These are phyloP conservation scores for Colaptes auratus DNA, from an alignment of 2,113 vertebrate genomes.

Conservation along the genomic window DNA sequence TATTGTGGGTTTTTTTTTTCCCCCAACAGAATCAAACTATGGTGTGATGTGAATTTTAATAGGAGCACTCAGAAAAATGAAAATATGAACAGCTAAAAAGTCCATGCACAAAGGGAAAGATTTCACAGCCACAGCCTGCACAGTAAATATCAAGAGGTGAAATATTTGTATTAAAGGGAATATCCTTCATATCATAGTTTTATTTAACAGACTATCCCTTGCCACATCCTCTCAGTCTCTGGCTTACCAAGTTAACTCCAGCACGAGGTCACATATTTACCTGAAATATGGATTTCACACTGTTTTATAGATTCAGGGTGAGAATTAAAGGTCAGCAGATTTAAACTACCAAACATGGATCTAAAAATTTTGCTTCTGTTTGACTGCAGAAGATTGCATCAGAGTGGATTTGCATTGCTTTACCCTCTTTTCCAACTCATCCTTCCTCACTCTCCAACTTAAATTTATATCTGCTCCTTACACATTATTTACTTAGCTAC, in stretches of 20 bases:
- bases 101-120: constrained; percentile 6
- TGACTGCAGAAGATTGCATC: neutral
- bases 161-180: neutral
- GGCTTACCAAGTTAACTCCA: neutral
- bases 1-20: neutral
- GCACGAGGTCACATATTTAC: constrained; percentile 29
- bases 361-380: neutral
- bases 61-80: neutral
- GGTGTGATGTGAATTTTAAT: constrained; percentile 74
- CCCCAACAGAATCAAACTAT: constrained; percentile 3
- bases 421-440: neutral
- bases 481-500: neutral
- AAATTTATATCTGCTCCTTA: neutral
- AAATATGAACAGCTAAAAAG: neutral
- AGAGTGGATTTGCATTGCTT: neutral
- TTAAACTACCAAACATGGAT: neutral
- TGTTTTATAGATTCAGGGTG: constrained; percentile 1
- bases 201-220: constrained; percentile 8
- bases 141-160: constrained; percentile 53
- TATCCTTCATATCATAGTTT: constrained; percentile 3
- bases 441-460: neutral
- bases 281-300: constrained; percentile 22
- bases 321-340: constrained; percentile 15
- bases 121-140: neutral
- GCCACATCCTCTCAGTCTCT: neutral